Evolutionary conservation across 2,797 vertebrate species (phyloP), one percentile per base, ranked within the genome.

Genomic region (Mus caroli): DNA sequence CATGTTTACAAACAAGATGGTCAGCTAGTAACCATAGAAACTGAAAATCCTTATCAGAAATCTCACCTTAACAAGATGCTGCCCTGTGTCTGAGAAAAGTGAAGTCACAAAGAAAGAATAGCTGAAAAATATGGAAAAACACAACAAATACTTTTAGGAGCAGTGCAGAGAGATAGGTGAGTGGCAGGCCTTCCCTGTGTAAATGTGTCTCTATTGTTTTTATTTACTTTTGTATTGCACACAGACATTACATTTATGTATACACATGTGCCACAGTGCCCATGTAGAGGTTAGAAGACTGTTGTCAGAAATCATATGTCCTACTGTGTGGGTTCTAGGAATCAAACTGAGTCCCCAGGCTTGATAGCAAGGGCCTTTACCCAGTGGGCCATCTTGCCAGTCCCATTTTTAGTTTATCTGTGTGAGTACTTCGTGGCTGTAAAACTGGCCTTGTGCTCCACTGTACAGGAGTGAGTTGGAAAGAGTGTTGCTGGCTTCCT

Each of bases 121-220:
- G 46, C 46, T 92, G 37, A 60, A 93, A 91, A 80, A 54, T 17
- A 50, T 0, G 22, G 64, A 8, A 79, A 79, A 91, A 50, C 37
- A 50, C 75, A 80, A 56, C 52, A 69, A 90, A 78, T 89, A 75
- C 26, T 4, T 90, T 34, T 71, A 73, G 40, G 17, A 88, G 11
- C 73, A 37, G 3, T 89, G 12, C 19, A 58, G 0, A 62, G 93
- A 92, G 62, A 93, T 8, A 24, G 87, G 13, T 85, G 46, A 92
- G 40, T 84, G 78, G 40, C 73, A 31, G 77, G 76, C 67, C 37
- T 40, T 89, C 50, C 90, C 58, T 37, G 0, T 84, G 7, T 50
- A 46, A 76, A 34, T 20, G 19, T 97, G 76, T 85, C 71, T 76
- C 40, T 95, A 52, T 73, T 73, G 34, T 88, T 91, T 88, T 46